These are phyloP conservation scores for Cancer borealis DNA, from an alignment of 2,888 invertebrate species.

Conservation along the genomic window DNA sequence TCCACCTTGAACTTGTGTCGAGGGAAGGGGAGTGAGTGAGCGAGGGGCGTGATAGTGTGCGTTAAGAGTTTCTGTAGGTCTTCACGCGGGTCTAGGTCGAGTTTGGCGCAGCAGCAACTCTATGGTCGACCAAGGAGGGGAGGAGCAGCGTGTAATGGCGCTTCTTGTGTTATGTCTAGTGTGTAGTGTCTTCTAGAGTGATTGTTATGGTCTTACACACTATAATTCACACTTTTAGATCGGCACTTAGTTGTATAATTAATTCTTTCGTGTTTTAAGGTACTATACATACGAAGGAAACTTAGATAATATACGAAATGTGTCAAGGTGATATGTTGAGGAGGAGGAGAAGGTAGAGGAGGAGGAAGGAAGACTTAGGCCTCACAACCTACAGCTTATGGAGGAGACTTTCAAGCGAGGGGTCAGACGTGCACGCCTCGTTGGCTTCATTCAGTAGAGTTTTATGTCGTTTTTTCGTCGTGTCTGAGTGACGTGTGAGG, in stretches of 20 bases:
- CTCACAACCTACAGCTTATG: constrained; percentile 22
- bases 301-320: background rate
- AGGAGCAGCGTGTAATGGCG: too few relatives aligned
- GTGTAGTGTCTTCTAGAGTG: background rate
- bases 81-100: background rate
- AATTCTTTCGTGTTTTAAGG: background rate
- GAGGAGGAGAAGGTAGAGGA: background rate
- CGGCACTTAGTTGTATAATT: background rate
- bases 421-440: background rate
- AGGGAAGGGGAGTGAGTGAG: background rate
- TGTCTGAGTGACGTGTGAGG: constrained; percentile 13
- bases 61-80: background rate
- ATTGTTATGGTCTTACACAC: background rate
- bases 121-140: background rate
- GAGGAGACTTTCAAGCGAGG: background rate
- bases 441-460: constrained; percentile 20
- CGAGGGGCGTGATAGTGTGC: background rate
- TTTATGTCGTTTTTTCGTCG: background rate
- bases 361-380: background rate
- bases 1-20: constrained; percentile 2
- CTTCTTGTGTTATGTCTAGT: background rate
- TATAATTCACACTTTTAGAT: background rate
- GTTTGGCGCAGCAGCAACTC: background rate
- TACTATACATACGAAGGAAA: background rate
- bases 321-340: constrained; percentile 18